Percentiles rank a stretch among this genome's conserved stretches.
phyloP scores from a whole-genome alignment of 2,888 invertebrate species.

The Ischnus inquisitorius region DNA sequence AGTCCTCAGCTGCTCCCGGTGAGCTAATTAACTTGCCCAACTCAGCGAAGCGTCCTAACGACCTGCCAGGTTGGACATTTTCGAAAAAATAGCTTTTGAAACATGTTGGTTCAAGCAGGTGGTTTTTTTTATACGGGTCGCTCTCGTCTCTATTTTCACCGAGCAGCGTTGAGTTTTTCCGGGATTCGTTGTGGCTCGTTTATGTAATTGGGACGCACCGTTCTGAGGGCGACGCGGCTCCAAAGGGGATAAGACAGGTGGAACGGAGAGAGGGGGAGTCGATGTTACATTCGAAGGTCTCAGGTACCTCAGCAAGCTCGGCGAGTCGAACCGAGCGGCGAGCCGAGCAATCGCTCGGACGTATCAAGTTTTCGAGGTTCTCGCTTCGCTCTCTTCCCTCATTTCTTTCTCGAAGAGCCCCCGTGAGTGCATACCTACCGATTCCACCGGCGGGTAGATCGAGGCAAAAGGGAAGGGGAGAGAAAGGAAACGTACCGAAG shows the following conservation, averaged over 20 bases:
- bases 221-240: not conserved
- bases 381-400: slow-evolving; percentile 29
- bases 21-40: slow-evolving; percentile 45
- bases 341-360: slow-evolving; percentile 46
- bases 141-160: not conserved
- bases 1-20: slow-evolving; percentile 13
- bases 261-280: slow-evolving; percentile 30
- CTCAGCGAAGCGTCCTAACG: slow-evolving; percentile 27
- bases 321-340: slow-evolving; percentile 17
- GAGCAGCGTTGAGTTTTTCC: slow-evolving; percentile 41
- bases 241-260: slow-evolving; percentile 46
- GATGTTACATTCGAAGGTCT: slow-evolving; percentile 24
- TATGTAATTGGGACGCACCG: slow-evolving; percentile 52
- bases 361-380: slow-evolving; percentile 56
- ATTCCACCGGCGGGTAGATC: slow-evolving; percentile 41
- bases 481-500: slow-evolving; percentile 52
- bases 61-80: not conserved
- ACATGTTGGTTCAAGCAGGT: slow-evolving; percentile 23
- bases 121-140: slow-evolving; percentile 1
- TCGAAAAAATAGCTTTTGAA: not conserved
- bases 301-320: slow-evolving; percentile 24
- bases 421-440: slow-evolving; percentile 46
- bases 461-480: slow-evolving; percentile 2
- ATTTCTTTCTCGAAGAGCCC: slow-evolving; percentile 7
- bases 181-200: not conserved